These are phyloP conservation scores for Leucoraja ocellata DNA, from an alignment of 2,797 vertebrate species.

Conservation along the genomic window DNA sequence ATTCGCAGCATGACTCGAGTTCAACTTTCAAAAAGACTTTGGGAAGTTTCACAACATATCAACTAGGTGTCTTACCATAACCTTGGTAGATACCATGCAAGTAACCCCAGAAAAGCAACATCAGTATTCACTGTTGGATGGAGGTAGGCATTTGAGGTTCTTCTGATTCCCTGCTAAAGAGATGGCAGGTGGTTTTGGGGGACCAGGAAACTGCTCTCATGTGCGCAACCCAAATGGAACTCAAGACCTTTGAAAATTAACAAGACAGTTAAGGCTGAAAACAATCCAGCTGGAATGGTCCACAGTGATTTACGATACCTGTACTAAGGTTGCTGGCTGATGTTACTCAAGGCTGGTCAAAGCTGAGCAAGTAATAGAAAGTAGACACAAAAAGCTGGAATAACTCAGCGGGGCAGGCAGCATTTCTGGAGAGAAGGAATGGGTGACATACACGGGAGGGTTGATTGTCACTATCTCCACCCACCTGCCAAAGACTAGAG, in stretches of 20 bases:
- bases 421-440: too few relatives aligned
- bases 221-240: neutral
- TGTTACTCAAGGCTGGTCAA: neutral
- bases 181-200: neutral
- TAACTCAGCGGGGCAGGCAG: too few relatives aligned
- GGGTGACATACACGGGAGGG: too few relatives aligned
- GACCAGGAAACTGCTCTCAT: neutral
- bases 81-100: neutral
- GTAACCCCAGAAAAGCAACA: neutral
- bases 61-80: neutral
- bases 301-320: neutral
- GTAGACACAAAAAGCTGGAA: too few relatives aligned
- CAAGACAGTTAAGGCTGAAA: neutral
- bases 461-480: too few relatives aligned
- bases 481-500: too few relatives aligned
- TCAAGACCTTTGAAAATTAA: neutral
- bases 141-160: too few relatives aligned
- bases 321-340: neutral
- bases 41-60: neutral
- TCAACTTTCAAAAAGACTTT: neutral
- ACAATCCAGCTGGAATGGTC: neutral
- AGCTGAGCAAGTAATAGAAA: neutral
- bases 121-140: neutral
- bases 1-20: neutral
- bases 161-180: neutral